These are phyloP conservation scores for Eulimnadia texana DNA, from an alignment of 1,140 invertebrate species.

Conservation along the genomic window DNA sequence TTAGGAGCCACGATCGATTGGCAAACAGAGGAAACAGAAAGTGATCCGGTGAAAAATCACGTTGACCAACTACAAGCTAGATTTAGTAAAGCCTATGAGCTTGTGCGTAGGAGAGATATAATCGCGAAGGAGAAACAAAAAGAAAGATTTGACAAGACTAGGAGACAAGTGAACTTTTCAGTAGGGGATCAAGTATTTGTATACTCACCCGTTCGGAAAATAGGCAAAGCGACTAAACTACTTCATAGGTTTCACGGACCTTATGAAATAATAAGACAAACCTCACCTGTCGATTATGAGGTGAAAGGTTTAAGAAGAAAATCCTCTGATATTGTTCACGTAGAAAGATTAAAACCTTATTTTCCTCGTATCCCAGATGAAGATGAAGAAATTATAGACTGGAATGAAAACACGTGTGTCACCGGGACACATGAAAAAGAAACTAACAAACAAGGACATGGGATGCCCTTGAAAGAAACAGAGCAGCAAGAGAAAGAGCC, in stretches of 20 bases:
- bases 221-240: conserved; percentile 8
- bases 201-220: background rate
- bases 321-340: background rate
- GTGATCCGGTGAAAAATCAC: background rate
- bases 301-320: conserved; percentile 3
- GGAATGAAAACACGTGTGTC: too few species aligned
- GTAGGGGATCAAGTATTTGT: background rate
- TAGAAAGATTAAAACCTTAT: background rate
- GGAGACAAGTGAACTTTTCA: background rate
- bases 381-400: background rate
- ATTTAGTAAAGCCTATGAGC: background rate
- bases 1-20: background rate
- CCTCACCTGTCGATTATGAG: conserved; percentile 6
- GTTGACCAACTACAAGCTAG: background rate
- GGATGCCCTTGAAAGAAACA: too few species aligned
- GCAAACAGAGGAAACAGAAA: background rate
- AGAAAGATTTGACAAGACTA: background rate
- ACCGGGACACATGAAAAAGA: too few species aligned
- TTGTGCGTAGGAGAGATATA: background rate
- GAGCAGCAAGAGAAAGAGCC: too few species aligned
- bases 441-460: too few species aligned
- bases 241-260: conserved; percentile 14
- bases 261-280: conserved; percentile 1
- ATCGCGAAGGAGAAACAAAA: background rate
- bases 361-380: background rate